A percentile compares a stretch with the other conserved stretches of the same genome.
These are phyloP conservation scores for Saccopteryx leptura DNA, from an alignment of 2,113 vertebrate species.

Conservation along the genomic window DNA sequence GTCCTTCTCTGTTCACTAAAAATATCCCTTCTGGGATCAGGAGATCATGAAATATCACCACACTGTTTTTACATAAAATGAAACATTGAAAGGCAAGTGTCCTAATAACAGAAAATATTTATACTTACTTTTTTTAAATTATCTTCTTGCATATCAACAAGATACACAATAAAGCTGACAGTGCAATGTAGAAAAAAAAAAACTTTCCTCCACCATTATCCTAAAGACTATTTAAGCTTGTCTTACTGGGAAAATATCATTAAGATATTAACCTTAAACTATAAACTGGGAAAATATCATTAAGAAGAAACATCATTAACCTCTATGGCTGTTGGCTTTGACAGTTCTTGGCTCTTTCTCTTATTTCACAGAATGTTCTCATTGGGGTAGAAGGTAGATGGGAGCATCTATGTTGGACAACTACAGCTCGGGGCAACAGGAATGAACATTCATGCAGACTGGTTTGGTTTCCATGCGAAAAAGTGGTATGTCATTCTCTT, in stretches of 20 bases:
- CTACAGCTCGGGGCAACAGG: neutral
- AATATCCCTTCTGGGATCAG: constrained; percentile 63
- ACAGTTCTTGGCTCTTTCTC: neutral
- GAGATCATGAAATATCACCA: constrained; percentile 46
- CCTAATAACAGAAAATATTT: neutral
- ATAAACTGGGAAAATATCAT: neutral
- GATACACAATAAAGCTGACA: neutral
- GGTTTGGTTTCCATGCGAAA: neutral
- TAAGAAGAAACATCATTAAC: neutral
- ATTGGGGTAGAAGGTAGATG: neutral
- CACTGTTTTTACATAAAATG: constrained; percentile 49
- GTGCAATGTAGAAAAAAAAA: neutral
- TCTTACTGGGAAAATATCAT: neutral
- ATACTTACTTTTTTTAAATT: constrained; percentile 24
- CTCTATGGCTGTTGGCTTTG: neutral
- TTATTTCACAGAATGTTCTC: constrained; percentile 36
- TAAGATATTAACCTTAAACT: neutral
- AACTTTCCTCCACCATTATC: neutral
- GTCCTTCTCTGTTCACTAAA: constrained; percentile 71
- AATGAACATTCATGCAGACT: neutral
- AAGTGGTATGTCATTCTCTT: neutral
- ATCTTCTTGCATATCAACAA: neutral
- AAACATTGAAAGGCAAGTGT: constrained; percentile 51
- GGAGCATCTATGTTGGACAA: neutral
- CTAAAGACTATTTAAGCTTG: neutral